Evolutionary conservation across 2,888 invertebrate species (phyloP).

Genomic region (Phyllotreta cruciferae): DNA sequence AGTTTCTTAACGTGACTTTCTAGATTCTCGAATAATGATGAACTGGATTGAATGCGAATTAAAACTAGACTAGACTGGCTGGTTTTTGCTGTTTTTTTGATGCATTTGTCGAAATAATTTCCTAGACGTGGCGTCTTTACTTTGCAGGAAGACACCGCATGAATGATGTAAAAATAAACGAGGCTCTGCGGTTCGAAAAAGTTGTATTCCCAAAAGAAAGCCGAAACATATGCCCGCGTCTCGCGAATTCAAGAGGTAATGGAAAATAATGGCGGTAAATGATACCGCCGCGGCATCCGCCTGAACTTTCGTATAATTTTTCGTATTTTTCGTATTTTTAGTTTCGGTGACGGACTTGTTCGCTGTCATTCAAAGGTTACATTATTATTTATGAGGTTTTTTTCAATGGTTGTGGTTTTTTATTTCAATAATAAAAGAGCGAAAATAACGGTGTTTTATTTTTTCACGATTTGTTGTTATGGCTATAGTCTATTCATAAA

Average conservation of each 20-base stretch:
- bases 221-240: slow-evolving; percentile 31
- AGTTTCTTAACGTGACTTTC: slow-evolving; percentile 9
- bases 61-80: background rate
- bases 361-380: no score
- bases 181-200: slow-evolving; percentile 24
- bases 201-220: slow-evolving; percentile 36
- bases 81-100: slow-evolving; percentile 12
- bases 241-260: slow-evolving; percentile 34
- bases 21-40: slow-evolving; percentile 2
- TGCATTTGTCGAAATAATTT: slow-evolving; percentile 18
- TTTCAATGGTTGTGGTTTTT: no score
- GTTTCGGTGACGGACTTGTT: no score
- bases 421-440: no score
- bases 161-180: slow-evolving; percentile 27
- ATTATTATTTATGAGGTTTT: no score
- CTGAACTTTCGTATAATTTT: slow-evolving; percentile 22
- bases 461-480: no score
- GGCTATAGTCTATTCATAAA: no score
- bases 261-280: slow-evolving; percentile 36
- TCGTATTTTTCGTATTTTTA: background rate
- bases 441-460: no score
- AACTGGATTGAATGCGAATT: background rate
- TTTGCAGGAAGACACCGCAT: slow-evolving; percentile 23
- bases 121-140: slow-evolving; percentile 25
- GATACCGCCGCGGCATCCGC: slow-evolving; percentile 25